Evolutionary conservation across 2,797 vertebrate genomes (phyloP), one percentile per base, ranked within the genome.

Genomic region (Schizopygopsis pylzovi): DNA sequence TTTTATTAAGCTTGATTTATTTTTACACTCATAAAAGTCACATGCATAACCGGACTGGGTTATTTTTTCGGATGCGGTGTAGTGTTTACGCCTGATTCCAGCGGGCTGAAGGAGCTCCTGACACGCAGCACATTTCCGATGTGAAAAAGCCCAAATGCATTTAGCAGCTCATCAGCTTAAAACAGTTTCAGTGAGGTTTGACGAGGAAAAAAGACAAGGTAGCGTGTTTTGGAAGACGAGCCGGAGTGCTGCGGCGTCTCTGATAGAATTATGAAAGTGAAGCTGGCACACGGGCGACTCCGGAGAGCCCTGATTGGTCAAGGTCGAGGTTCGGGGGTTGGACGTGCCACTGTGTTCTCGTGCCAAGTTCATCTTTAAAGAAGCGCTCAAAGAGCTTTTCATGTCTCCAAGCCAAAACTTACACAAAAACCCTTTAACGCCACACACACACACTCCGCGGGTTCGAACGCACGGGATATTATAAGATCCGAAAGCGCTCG

Each of bases 301-400:
- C 72, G 73, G 70, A 78, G 81, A 86, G 79, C 81, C 81, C 84
- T 85, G 87, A 89, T 88, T 89, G 85, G 85, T 89, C 88, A 82
- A 85, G 84, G 86, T 86, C 65, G 47, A 86, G 80, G 82, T 82
- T 63, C 47, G 79, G 76, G 83, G 56, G 85, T 73, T 73, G 84
- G 85, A 78, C 61, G 22, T 25, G 70, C 72, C 41, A 70, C 76
- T 86, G 75, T 86, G 76, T 86, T 80, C 65, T 63, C 11, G 43
- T 87, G 87, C 89, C 88, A 88, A 88, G 79, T 88, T 86, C 68
- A 81, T 52, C 84, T 86, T 86, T 89, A 89, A 88, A 88, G 88
- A 79, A 82, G 39, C 82, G 76, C 80, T 65, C 88, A 84, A 79
- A 45, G 75, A 82, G 85, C 75, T 54, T 73, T 81, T 70, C 81